Evolutionary conservation across 2,797 vertebrate genomes (phyloP).

Genomic region (Bradypodion ventrale): DNA sequence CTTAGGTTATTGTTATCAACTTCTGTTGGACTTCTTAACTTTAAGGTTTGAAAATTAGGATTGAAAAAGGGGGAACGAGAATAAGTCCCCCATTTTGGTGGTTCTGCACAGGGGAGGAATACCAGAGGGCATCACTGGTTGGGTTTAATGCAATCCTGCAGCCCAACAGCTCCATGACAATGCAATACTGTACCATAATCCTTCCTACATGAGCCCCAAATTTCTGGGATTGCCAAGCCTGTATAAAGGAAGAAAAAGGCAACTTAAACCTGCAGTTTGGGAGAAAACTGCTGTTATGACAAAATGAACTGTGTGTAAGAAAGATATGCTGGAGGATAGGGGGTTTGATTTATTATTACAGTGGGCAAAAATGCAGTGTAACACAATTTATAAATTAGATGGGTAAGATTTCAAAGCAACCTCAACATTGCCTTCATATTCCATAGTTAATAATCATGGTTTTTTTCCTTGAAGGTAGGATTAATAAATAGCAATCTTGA

Average conservation of each 20-base stretch:
- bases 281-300: not conserved
- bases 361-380: not conserved
- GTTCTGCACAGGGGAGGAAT: not conserved
- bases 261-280: not conserved
- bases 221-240: not conserved
- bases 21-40: slow-evolving; percentile 79
- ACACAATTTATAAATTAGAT: slow-evolving; percentile 60
- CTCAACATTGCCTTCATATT: slow-evolving; percentile 81
- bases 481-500: slow-evolving; percentile 78
- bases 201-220: not conserved
- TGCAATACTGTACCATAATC: not conserved
- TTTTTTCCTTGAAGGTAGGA: slow-evolving; percentile 78
- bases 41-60: slow-evolving; percentile 69
- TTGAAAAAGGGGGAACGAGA: not conserved
- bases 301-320: not conserved
- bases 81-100: not conserved
- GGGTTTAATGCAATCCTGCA: not conserved
- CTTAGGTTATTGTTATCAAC: slow-evolving; percentile 78
- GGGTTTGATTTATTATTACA: not conserved
- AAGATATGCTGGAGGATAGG: not conserved
- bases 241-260: not conserved
- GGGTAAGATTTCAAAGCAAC: slow-evolving; percentile 77
- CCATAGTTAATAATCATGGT: slow-evolving; percentile 77
- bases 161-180: not conserved
- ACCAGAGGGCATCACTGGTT: not conserved